Evolutionary conservation across 2,797 vertebrate genomes (phyloP).

Genomic region (Chaenodraco wilsoni): DNA sequence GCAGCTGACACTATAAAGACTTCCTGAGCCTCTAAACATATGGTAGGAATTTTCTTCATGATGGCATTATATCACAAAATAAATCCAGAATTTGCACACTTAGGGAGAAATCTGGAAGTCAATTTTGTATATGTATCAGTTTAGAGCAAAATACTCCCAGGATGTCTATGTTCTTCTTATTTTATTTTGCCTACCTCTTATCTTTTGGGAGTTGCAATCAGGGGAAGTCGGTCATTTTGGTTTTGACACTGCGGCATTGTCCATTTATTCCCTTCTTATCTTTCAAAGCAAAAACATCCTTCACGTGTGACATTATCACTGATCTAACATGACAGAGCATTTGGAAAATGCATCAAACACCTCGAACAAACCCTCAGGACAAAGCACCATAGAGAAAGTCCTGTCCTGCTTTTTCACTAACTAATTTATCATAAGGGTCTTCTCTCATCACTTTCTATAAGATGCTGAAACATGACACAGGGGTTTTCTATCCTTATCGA

Average conservation of each 20-base stretch:
- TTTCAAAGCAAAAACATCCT: conserved; percentile 23
- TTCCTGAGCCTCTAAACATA: conserved; percentile 67
- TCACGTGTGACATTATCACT: conserved; percentile 8
- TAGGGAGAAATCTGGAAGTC: conserved; percentile 60
- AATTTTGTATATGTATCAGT: conserved; percentile 34
- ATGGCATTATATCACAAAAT: conserved; percentile 73
- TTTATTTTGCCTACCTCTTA: conserved; percentile 23
- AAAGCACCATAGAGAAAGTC: conserved; percentile 21
- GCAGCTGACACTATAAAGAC: conserved; percentile 71
- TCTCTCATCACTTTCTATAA: conserved; percentile 23
- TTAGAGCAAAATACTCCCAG: conserved; percentile 36
- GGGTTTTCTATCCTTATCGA: conserved; percentile 13
- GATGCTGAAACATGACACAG: conserved; percentile 17
- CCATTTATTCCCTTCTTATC: conserved; percentile 18
- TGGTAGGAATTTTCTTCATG: conserved; percentile 70
- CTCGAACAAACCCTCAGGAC: conserved; percentile 13
- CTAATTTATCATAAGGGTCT: conserved; percentile 13
- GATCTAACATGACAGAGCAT: conserved; percentile 30
- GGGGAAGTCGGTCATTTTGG: conserved; percentile 10
- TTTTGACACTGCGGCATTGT: background rate
- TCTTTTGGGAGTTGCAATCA: conserved; percentile 10
- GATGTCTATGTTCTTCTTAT: conserved; percentile 32
- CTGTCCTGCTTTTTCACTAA: conserved; percentile 15
- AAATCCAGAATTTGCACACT: conserved; percentile 66
- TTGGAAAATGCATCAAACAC: conserved; percentile 35